These are phyloP conservation scores for Eubucco bourcierii DNA, from an alignment of 2,113 vertebrate species.

Conservation along the genomic window DNA sequence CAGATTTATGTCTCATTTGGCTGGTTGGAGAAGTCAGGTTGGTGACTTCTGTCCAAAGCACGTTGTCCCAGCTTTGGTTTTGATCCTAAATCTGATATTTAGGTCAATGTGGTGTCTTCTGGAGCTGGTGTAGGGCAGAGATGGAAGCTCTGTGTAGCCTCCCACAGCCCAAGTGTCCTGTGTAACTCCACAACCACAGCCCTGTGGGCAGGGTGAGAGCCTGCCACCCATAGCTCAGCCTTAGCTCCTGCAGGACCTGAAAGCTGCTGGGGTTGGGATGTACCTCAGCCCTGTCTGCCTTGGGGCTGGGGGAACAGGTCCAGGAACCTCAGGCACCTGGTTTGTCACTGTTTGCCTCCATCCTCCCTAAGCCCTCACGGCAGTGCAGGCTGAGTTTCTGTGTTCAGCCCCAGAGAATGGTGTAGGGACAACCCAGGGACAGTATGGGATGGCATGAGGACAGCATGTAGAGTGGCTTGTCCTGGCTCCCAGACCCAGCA, in stretches of 20 bases:
- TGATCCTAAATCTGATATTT: neutral
- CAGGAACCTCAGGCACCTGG: accelerated
- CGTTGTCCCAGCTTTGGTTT: neutral
- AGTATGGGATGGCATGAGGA: neutral
- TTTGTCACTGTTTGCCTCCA: neutral
- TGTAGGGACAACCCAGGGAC: neutral
- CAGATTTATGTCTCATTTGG: neutral
- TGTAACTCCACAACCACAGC: accelerated
- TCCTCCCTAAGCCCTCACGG: neutral
- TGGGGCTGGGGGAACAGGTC: neutral
- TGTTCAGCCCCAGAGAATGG: neutral
- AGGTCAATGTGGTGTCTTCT: neutral
- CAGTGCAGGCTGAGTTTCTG: neutral
- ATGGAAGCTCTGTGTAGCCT: neutral
- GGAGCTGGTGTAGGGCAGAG: neutral
- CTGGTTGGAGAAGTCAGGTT: neutral
- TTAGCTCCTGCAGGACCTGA: neutral
- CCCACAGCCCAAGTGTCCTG: accelerated
- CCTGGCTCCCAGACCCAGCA: too few relatives aligned
- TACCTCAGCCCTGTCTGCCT: neutral
- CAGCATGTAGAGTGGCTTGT: neutral
- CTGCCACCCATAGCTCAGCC: accelerated
- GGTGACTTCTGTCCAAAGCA: neutral
- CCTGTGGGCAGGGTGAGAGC: neutral
- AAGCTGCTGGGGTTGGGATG: neutral